phyloP scores from a whole-genome alignment of 2,888 invertebrate genomes.

The Bembecia ichneumoniformis region DNA sequence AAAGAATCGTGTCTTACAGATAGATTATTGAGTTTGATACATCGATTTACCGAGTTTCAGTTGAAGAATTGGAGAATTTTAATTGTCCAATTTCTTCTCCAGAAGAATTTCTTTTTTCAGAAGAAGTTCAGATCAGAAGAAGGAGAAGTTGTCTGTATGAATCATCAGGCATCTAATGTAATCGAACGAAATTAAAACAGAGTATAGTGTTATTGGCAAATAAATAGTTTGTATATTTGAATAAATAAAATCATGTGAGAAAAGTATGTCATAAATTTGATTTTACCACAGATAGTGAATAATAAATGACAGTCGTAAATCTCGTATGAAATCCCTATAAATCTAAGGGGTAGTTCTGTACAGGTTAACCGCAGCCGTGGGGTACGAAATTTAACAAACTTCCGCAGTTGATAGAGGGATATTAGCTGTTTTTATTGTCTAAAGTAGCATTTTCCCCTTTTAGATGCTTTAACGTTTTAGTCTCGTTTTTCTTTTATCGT shows the following conservation, averaged over 20 bases:
- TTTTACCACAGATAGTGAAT: slow-evolving; percentile 61
- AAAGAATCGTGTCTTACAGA: no score
- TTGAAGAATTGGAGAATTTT: no score
- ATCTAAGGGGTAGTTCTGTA: slow-evolving; percentile 50
- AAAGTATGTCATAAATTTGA: slow-evolving; percentile 65
- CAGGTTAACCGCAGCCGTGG: slow-evolving; percentile 34
- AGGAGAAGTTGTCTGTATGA: no score
- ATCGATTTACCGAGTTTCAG: no score
- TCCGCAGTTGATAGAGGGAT: slow-evolving; percentile 19
- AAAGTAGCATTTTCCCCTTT: not conserved
- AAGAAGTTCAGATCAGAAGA: no score
- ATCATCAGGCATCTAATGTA: no score
- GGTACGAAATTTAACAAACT: slow-evolving; percentile 9
- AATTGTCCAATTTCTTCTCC: no score
- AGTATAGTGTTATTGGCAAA: not conserved
- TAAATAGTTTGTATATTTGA: slow-evolving; percentile 43
- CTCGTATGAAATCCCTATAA: slow-evolving; percentile 65
- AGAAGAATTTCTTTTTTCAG: no score
- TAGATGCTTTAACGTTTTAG: no score
- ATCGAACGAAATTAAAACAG: no score
- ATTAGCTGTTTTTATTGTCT: slow-evolving; percentile 14
- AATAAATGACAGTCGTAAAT: slow-evolving; percentile 66
- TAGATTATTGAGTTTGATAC: no score
- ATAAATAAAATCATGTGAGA: slow-evolving; percentile 44
- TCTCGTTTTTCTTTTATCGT: no score